Base-by-base conservation (phyloP, 2,797 vertebrate species). In the Paedocypris micromegethes region DNA sequence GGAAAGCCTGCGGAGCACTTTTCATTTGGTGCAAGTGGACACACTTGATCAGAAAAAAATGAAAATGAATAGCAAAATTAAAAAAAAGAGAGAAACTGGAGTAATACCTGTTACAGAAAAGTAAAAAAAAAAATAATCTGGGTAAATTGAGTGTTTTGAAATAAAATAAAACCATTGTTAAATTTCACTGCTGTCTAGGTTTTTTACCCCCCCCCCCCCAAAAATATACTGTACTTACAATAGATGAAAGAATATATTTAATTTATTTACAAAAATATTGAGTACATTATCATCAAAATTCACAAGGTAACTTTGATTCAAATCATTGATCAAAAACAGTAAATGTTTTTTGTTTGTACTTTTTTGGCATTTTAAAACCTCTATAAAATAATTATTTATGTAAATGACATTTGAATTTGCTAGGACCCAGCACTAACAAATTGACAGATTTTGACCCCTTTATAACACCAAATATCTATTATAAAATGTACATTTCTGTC, bases 61-160 rank as follows among this genome's bases (percentile, higher is more conserved):
- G 23, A 23, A 23, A 23, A 23, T 23, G 23, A 23, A 23, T 23
- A 23, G 23, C 23, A 23, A 23, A 23, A 23, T 23, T 23, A 1
- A 23, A 23, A 23, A 79, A 86, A 82, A 78, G 85, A 82, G 86
- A 88, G 73, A 86, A 88, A 85, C 85, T 84, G 81, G 87, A 90
- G 87, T 90, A 89, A 90, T 88, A 89, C 89, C 88, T 90, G 88
- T 90, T 88, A 88, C 88, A 88, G 86, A 88, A 90, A 87, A 89
- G 87, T 38, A 54, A 39, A 82, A 88, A 87, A 86, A 81, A 79
- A 84, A 82, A 87, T 86, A 88, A 89, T 89, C 90, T 91, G 88
- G 89, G 88, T 91, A 90, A 89, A 85, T 87, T 90, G 87, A 86
- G 89, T 88, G 88, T 90, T 90, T 91, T 90, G 86, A 90, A 89